phyloP scores from a whole-genome alignment of 2,888 invertebrate species.

The Agrotis ipsilon region DNA sequence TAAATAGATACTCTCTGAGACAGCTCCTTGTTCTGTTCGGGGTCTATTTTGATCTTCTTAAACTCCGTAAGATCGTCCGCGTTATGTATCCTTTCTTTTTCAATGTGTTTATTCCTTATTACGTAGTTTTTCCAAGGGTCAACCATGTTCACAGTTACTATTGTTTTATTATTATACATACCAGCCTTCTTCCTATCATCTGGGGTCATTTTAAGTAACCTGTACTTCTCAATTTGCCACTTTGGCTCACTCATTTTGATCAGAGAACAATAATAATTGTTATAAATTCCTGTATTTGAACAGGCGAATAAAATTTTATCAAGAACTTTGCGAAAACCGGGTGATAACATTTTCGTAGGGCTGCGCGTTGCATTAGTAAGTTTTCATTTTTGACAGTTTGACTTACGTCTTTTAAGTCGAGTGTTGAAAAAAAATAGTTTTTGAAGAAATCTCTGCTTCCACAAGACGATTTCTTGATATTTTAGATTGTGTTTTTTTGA shows the following conservation, averaged over 20 bases:
- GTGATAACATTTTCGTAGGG: constrained; percentile 65
- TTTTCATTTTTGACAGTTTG: constrained; percentile 14
- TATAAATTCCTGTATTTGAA: constrained; percentile 28
- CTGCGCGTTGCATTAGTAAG: not conserved
- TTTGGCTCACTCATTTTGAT: constrained; percentile 82
- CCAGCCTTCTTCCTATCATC: constrained; percentile 89
- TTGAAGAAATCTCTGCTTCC: too few species aligned
- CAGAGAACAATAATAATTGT: constrained; percentile 67
- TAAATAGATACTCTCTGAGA: constrained; percentile 93
- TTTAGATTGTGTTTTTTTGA: too few species aligned
- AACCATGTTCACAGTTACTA: constrained; percentile 84
- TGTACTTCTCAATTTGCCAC: constrained; percentile 90
- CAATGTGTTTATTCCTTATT: constrained; percentile 77
- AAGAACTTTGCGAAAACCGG: constrained; percentile 56
- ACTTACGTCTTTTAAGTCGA: constrained; percentile 29
- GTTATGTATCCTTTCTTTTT: constrained; percentile 78
- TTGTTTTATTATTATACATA: constrained; percentile 81
- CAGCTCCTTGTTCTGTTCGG: constrained; percentile 83
- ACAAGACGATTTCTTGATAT: too few species aligned
- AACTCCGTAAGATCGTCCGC: constrained; percentile 81
- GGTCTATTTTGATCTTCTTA: constrained; percentile 77
- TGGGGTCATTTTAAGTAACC: constrained; percentile 86
- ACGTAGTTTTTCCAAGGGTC: constrained; percentile 91
- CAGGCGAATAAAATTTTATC: constrained; percentile 56
- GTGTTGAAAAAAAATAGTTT: not conserved